phyloP scores from a whole-genome alignment of 1,140 invertebrate genomes.

The Samia ricini region DNA sequence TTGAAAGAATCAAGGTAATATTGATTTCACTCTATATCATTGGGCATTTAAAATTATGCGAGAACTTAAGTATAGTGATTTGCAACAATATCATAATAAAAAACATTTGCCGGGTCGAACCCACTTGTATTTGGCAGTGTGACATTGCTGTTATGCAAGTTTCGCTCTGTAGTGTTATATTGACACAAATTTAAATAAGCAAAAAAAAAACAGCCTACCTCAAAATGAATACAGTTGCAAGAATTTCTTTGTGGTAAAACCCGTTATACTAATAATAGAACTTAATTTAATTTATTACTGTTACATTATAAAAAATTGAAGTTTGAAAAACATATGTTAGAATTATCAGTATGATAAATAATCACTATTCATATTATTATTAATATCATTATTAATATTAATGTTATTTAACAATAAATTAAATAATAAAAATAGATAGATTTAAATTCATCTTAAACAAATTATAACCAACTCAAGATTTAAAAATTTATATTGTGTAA shows the following conservation, averaged over 20 bases:
- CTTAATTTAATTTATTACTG: not conserved
- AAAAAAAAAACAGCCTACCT: conserved; percentile 23
- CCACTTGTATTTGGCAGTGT: conserved; percentile 22
- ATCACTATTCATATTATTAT: not conserved
- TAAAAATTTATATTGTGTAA: too few species aligned
- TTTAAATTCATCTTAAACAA: too few species aligned
- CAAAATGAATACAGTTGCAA: not conserved
- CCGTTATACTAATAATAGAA: not conserved
- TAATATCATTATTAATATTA: too few species aligned
- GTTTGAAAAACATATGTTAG: not conserved
- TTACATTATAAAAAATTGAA: not conserved
- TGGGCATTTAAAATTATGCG: conserved; percentile 31
- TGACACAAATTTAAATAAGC: conserved; percentile 28
- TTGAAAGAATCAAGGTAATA: conserved; percentile 31
- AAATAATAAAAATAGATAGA: too few species aligned
- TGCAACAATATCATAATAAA: conserved; percentile 37
- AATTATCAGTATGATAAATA: not conserved
- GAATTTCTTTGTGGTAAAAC: not conserved
- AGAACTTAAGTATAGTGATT: conserved; percentile 25
- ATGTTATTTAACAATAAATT: too few species aligned
- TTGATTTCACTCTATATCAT: conserved; percentile 43
- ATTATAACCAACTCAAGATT: too few species aligned
- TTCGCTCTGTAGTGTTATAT: conserved; percentile 17
- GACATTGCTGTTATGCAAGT: conserved; percentile 36
- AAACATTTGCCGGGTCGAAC: conserved; percentile 18